Evolutionary conservation across 1,140 invertebrate genomes (phyloP), one percentile per base, ranked within the genome.

Genomic region (Lethrus apterus): DNA sequence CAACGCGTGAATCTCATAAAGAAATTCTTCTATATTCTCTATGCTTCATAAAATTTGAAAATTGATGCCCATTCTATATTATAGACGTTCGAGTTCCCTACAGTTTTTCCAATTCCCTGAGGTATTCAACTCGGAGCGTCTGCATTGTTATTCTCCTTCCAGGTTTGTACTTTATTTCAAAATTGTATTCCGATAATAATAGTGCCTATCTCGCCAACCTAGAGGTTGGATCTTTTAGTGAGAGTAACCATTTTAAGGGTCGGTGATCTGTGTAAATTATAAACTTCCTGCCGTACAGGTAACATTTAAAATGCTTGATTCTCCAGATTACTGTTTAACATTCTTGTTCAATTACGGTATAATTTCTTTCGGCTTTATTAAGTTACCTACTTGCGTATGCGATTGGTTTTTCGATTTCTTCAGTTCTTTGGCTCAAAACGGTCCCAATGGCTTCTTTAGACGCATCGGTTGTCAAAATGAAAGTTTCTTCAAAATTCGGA

Each of bases 291-390:
- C 32, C 43, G 23, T 45, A 45, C 30, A 45, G 15, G 31, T 44
- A 44, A 24, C 47, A 44, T 24, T 52, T 20, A 30, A 64, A 60
- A 11, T 62, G 51, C 26, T 62, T 47, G 2, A 71, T 57, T 1
- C 55, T 60, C 40, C 53, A 59, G 10, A 70, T 31, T 4, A 72
- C 36, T 5, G 65, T 69, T 7, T 72, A 44, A 21, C 55, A 57
- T 60, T 74, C 72, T 44, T 53, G 50, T 54, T 73, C 62, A 1
- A 58, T 67, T 0, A 54, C 54, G 2, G 48, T 26, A 46, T 65
- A 72, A 4, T 73, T 72, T 19, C 38, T 44, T 57, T 78, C 74
- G 1, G 66, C 51, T 1, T 34, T 23, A 2, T 41, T 59, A 3
- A 76, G 41, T 2, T 58, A 50, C 8, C 68, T 48, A 35, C 66